Percentiles rank a stretch among this genome's conserved stretches.
These are phyloP conservation scores for Dendrolimus punctatus DNA, from an alignment of 1,140 invertebrate species.

Conservation along the genomic window DNA sequence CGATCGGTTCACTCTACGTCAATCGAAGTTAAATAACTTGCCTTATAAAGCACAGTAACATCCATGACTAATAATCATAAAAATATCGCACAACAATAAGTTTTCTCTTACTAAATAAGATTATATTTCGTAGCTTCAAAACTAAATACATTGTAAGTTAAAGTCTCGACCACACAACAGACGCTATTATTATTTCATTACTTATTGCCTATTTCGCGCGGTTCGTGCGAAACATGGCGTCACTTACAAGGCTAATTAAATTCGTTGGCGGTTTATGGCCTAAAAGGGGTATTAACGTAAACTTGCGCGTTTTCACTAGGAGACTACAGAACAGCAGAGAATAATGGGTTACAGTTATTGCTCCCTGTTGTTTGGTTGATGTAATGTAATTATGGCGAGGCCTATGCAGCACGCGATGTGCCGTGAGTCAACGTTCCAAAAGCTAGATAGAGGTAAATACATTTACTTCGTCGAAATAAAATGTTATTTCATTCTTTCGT, in stretches of 20 bases:
- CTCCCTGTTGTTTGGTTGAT: constrained; percentile 27
- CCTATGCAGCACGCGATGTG: constrained; percentile 26
- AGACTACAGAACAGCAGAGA: neutral
- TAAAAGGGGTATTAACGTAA: constrained; percentile 6
- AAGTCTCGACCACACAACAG: too few relatives aligned
- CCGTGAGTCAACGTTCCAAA: constrained; percentile 19
- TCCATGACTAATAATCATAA: too few relatives aligned
- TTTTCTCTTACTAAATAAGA: too few relatives aligned
- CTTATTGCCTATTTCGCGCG: too few relatives aligned
- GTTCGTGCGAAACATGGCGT: too few relatives aligned
- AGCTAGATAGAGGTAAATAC: constrained; percentile 11
- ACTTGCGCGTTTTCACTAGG: constrained; percentile 12
- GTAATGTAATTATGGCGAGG: constrained; percentile 29
- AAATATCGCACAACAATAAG: too few relatives aligned
- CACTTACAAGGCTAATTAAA: too few relatives aligned
- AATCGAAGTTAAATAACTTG: neutral
- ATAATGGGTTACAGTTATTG: constrained; percentile 28
- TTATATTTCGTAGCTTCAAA: too few relatives aligned
- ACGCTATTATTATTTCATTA: too few relatives aligned
- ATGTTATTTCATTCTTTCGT: too few relatives aligned
- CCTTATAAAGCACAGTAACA: neutral
- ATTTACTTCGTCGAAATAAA: neutral
- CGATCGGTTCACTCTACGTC: neutral
- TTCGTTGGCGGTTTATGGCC: too few relatives aligned
- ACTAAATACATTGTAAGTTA: too few relatives aligned